Base-by-base conservation (phyloP, 1,140 invertebrate species). In the Coelopa frigida region DNA sequence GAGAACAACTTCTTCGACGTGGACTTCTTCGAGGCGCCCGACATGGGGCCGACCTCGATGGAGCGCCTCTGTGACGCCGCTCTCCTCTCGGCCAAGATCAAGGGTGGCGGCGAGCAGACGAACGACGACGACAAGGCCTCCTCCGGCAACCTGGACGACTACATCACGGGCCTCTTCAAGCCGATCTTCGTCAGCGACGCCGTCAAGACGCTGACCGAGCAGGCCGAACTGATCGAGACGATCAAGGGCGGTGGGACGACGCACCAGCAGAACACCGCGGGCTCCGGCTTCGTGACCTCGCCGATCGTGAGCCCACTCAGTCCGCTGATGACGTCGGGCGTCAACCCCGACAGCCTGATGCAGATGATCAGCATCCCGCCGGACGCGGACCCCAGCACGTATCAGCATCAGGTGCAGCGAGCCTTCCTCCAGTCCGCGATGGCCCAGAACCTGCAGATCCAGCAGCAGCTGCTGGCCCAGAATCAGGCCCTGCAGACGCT, bases 371-470 rank as follows among this genome's bases (percentile, higher is more conserved):
- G 58, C 31, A 48, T 73, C 20, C 74, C 78, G 3, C 71, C 73
- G 50, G 68, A 47, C 60, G 60, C 59, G 17, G 78, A 80, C 21
- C 71, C 79, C 36, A 75, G 79, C 8, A 74, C 81, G 0, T 87
- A 88, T 56, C 85, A 89, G 57, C 85, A 89, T 55, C 87, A 90
- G 61, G 68, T 93, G 11, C 89, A 94, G 60, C 72, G 89, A 45
- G 89, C 90, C 0, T 94, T 94, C 66, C 63, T 95, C 6, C 89
- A 94, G 63, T 90, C 86, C 26, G 90, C 92, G 2, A 92, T 94
- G 82, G 90, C 89, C 4, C 92, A 95, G 59, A 95, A 96, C 68
- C 82, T 95, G 32, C 91, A 95, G 72, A 94, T 95, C 48, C 91
- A 95, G 59, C 91, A 94, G 60, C 90, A 94, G 57, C 71, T 95